Base-by-base conservation (phyloP, 2,797 vertebrate species). In the Catamblyrhynchus diadema region DNA sequence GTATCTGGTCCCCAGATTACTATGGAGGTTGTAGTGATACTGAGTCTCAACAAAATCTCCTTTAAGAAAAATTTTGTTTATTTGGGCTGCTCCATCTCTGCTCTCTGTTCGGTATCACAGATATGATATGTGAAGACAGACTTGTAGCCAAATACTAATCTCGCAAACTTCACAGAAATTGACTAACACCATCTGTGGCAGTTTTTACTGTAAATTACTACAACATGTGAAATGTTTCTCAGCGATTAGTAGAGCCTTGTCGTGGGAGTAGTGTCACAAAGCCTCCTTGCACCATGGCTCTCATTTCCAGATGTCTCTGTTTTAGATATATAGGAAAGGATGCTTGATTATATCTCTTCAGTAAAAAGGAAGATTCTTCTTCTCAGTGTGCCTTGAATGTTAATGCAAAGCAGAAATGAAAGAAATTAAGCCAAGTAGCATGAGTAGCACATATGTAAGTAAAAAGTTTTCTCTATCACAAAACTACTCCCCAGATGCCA, bases 131-230 rank as follows among this genome's bases (percentile, higher is more conserved):
- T 23, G 61, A 81, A 64, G 32, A 65, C 48, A 37, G 57, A 74
- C 62, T 73, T 82, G 42, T 45, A 85, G 79, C 88, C 88, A 94
- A 95, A 75, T n/a, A 94, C 65, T 90, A 78, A 78, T 93, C 71
- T 75, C 77, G 35, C 62, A 88, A 93, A 83, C 54, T 57, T 77
- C 27, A 62, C 81, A 86, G 82, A 89, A 44, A 42, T 70, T 93
- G 92, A 88, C 83, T 78, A 87, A 88, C 54, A 93, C 86, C 93
- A 88, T 95, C 93, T 94, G 90, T 86, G 81, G 57, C 35, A 92
- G 56, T 82, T 95, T 88, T 92, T 90, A 65, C 72, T 86, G 81
- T 39, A 95, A 69, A 95, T 94, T 82, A 42, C 60, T 37, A 42
- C 83, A 83, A 56, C 32, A 72, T 86, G 65, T 75, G 75, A 89